Percentiles rank a stretch among this genome's conserved stretches.
These are phyloP conservation scores for Anguilla anguilla DNA, from an alignment of 2,797 vertebrate species.

Conservation along the genomic window DNA sequence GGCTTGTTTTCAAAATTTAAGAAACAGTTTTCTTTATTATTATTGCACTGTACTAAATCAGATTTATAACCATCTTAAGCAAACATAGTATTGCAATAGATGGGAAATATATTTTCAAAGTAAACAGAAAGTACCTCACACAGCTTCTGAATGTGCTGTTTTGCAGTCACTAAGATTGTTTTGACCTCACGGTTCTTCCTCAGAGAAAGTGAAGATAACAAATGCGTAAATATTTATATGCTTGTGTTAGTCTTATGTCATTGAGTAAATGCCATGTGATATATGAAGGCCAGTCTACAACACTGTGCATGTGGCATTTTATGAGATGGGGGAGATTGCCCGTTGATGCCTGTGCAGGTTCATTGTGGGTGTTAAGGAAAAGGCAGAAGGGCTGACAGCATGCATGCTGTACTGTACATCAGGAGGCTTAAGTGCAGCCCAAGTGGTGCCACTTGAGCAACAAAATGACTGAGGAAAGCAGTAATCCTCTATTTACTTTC, in stretches of 20 bases:
- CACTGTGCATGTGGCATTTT: background rate
- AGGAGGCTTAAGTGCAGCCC: background rate
- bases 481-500: conserved; percentile 1
- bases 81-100: too few species aligned
- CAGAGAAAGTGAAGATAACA: background rate
- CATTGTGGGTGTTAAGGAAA: background rate
- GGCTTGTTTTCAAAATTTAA: too few species aligned
- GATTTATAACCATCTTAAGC: too few species aligned
- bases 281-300: background rate
- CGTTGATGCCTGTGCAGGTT: background rate
- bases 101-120: too few species aligned
- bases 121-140: too few species aligned
- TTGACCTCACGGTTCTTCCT: background rate
- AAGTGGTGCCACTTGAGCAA: background rate
- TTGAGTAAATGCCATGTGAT: background rate
- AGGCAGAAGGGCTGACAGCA: background rate
- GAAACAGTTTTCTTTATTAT: too few species aligned
- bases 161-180: conserved; percentile 8
- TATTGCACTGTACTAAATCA: too few species aligned
- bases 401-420: background rate
- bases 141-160: too few species aligned
- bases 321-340: background rate
- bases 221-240: background rate
- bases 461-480: background rate
- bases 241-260: background rate